Conservation (phyloP, 1,140 invertebrate genomes). For the Papilio aristodemus region DNA sequence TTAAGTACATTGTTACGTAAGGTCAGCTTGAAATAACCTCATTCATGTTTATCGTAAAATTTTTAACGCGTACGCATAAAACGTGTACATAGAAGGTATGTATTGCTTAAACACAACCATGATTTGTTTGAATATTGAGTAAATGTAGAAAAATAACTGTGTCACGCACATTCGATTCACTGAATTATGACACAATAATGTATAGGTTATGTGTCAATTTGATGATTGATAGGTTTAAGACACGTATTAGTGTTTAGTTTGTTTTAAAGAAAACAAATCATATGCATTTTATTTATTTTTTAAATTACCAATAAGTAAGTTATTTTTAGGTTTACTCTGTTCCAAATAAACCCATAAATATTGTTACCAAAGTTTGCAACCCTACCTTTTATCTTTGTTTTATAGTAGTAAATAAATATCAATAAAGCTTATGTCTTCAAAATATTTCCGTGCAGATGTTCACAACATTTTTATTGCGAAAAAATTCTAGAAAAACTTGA, state of each 20-base stretch:
- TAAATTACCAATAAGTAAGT: too few species aligned
- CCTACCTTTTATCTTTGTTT: too few species aligned
- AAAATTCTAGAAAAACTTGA: not conserved
- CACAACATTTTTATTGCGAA: too few species aligned
- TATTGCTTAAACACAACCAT: slow-evolving; percentile 7
- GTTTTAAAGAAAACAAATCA: too few species aligned
- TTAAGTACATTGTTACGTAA: slow-evolving; percentile 28
- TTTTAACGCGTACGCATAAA: slow-evolving; percentile 20
- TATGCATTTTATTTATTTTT: too few species aligned
- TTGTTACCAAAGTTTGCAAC: too few species aligned
- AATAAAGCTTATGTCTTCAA: too few species aligned
- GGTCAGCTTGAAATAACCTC: slow-evolving; percentile 21
- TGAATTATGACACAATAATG: not conserved
- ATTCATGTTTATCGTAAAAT: slow-evolving; percentile 28
- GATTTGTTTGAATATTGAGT: not conserved
- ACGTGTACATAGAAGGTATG: not conserved
- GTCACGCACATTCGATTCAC: not conserved
- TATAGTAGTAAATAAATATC: too few species aligned
- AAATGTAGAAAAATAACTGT: not conserved
- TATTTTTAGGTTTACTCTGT: too few species aligned
- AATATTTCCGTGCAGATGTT: too few species aligned
- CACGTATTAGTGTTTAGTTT: not conserved
- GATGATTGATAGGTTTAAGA: not conserved
- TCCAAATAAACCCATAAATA: too few species aligned
- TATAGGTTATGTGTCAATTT: slow-evolving; percentile 10